phyloP scores from a whole-genome alignment of 2,888 invertebrate species.

The Caradrina clavipalpis region DNA sequence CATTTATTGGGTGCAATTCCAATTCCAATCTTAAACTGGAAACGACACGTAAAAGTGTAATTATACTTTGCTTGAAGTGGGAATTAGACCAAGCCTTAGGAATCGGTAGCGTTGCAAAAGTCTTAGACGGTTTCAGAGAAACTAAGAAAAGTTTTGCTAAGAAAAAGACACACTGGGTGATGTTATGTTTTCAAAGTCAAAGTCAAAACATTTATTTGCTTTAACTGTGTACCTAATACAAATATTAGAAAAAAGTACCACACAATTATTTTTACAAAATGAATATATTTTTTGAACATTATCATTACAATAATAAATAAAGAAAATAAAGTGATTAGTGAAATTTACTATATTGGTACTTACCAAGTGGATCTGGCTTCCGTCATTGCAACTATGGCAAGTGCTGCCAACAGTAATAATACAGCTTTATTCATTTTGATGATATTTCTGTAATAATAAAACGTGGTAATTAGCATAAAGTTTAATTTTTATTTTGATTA shows the following conservation, averaged over 20 bases:
- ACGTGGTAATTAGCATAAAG: neutral
- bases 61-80: slow-evolving; percentile 52
- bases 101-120: slow-evolving; percentile 7
- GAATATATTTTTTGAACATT: no score
- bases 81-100: slow-evolving; percentile 41
- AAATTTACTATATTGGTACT: slow-evolving; percentile 20
- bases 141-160: slow-evolving; percentile 4
- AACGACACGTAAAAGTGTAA: slow-evolving; percentile 38
- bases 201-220: no score
- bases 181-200: no score
- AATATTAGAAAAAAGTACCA: no score
- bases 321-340: no score
- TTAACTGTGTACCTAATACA: no score
- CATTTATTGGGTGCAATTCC: slow-evolving; percentile 28
- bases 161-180: neutral
- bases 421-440: slow-evolving; percentile 72
- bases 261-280: no score
- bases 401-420: slow-evolving; percentile 63
- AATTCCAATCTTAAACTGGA: slow-evolving; percentile 32
- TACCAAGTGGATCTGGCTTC: slow-evolving; percentile 69
- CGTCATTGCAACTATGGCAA: slow-evolving; percentile 64
- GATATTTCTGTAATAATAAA: slow-evolving; percentile 32
- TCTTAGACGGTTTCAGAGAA: slow-evolving; percentile 6
- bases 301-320: no score
- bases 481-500: no score